Evolutionary conservation across 1,140 invertebrate species (phyloP).

Genomic region (Chymomyza costata): DNA sequence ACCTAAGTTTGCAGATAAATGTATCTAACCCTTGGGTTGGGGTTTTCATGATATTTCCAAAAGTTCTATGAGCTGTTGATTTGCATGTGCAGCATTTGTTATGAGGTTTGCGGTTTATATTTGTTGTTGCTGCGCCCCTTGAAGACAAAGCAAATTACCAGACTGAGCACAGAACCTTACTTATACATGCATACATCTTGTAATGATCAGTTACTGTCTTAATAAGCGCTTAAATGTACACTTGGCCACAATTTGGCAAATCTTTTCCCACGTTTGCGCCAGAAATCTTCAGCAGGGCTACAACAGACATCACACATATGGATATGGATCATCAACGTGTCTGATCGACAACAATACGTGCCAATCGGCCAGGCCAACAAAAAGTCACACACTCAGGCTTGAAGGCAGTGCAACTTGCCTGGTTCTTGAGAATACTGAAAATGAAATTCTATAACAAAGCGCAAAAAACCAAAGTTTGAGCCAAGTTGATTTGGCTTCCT

Average conservation of each 20-base stretch:
- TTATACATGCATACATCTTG: no score
- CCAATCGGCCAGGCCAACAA: no score
- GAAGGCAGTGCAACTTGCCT: background rate
- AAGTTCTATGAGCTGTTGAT: no score
- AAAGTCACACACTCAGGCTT: constrained; percentile 17
- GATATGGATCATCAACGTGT: constrained; percentile 33
- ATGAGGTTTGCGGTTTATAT: constrained; percentile 17
- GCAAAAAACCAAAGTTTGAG: constrained; percentile 60
- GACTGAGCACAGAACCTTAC: no score
- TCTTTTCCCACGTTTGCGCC: constrained; percentile 41
- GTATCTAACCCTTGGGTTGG: no score
- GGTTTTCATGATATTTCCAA: no score
- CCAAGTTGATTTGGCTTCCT: constrained; percentile 53
- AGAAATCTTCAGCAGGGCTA: background rate
- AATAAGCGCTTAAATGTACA: constrained; percentile 35
- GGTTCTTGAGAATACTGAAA: constrained; percentile 50
- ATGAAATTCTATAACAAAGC: constrained; percentile 64
- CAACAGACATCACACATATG: constrained; percentile 55
- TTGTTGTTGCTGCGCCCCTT: no score
- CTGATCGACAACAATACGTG: no score
- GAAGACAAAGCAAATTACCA: background rate
- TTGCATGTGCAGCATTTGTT: constrained; percentile 6
- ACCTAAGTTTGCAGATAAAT: no score
- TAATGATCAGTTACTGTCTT: constrained; percentile 22
- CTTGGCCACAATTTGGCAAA: constrained; percentile 35